Conservation (phyloP, 2,113 vertebrate genomes). For the Copsychus sechellarum region DNA sequence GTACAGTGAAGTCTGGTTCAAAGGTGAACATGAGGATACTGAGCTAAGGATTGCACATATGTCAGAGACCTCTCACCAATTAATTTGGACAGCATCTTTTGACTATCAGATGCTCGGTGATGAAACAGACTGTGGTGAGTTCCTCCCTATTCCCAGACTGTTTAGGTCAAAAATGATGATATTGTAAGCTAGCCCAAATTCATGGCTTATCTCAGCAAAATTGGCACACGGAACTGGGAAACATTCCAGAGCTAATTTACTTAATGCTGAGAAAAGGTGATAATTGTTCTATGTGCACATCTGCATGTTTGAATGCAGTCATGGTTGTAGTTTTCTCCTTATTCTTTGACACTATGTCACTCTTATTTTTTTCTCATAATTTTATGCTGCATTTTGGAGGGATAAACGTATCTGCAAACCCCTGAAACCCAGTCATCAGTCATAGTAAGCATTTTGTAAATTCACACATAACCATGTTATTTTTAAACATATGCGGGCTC, state of each 20-base stretch:
- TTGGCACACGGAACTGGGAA: background rate
- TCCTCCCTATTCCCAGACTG: background rate
- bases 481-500: background rate
- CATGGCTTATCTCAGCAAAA: background rate
- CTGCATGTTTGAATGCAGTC: background rate
- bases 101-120: background rate
- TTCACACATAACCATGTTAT: background rate
- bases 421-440: background rate
- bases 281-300: background rate
- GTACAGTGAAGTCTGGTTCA: background rate
- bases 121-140: background rate
- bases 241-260: background rate
- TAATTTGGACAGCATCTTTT: background rate
- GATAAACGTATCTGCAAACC: background rate
- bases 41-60: background rate
- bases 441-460: background rate
- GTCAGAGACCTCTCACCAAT: background rate
- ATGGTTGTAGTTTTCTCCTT: background rate
- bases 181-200: background rate
- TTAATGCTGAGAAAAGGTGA: background rate
- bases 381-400: background rate
- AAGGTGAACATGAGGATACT: background rate
- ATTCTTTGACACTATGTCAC: background rate
- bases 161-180: background rate
- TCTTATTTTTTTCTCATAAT: background rate